Base-by-base conservation (phyloP, 2,113 vertebrate species). In the Dendropsophus ebraccatus region DNA sequence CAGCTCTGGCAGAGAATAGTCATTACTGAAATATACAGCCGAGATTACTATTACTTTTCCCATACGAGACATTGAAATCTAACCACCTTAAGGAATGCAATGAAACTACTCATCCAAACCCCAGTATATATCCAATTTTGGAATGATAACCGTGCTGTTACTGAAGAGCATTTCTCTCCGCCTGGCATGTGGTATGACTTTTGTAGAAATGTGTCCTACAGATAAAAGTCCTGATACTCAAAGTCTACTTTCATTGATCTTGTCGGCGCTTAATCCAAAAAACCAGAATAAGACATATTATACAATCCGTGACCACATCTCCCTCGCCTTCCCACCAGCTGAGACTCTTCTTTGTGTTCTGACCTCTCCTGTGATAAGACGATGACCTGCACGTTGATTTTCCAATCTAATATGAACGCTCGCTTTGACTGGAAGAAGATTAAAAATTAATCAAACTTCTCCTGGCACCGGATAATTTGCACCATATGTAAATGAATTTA, bases 171-270 rank as follows among this genome's bases (percentile, higher is more conserved):
- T 70, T 70, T 37, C 32, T 70, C 9, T 2, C 5, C 10, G 35
- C 35, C 35, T 41, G 35, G 67, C 67, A 70, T 41, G 32, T 37
- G 67, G 67, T 37, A 41, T 41, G 67, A 37, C 35, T 41, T 70
- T 30, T 37, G 67, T 41, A 70, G 35, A 70, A 70, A 69, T 35
- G 32, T 69, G 65, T 37, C 65, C 32, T 19, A 69, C 12, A 70
- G 67, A 70, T 70, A 23, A 70, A 70, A 70, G 67, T 70, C 19
- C 35, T 70, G 30, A 35, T 9, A 69, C 65, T 69, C 65, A 35
- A 37, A 69, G 35, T 37, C 67, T 21, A 41, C 16, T 37, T 41
- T 70, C 41, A 70, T 41, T 70, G 67, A 70, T 70, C 67, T 70
- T 70, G 32, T 70, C 35, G 37, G 32, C 19, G 14, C 67, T 70